Percentiles rank a stretch among this genome's conserved stretches.
Conservation (phyloP, 2,888 invertebrate genomes). For the Parelbella ahira region DNA sequence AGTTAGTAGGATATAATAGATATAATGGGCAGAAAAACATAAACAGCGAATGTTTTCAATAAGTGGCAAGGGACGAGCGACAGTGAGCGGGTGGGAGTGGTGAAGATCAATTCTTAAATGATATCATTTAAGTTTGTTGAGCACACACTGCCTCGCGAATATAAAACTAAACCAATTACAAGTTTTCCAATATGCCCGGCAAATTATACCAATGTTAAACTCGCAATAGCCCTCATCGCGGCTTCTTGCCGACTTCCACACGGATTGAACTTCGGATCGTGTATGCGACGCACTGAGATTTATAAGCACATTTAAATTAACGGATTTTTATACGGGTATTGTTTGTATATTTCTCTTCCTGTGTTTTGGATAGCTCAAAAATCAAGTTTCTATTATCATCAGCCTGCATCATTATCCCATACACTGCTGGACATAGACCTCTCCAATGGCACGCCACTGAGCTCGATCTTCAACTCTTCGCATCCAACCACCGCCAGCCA, state of each 20-base stretch:
- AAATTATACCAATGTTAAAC: constrained; percentile 70
- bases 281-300: constrained; percentile 31
- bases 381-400: too few species aligned
- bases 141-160: constrained; percentile 58
- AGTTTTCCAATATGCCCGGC: constrained; percentile 73
- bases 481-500: too few species aligned
- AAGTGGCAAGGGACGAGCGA: constrained; percentile 11
- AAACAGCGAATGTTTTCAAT: constrained; percentile 23
- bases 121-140: constrained; percentile 58
- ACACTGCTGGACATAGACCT: too few species aligned
- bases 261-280: constrained; percentile 51
- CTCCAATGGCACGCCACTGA: too few species aligned
- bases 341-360: too few species aligned
- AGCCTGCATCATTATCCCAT: too few species aligned
- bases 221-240: constrained; percentile 55
- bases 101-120: constrained; percentile 47
- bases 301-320: constrained; percentile 11
- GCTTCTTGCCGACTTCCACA: constrained; percentile 51
- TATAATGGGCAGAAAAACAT: constrained; percentile 3
- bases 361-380: too few species aligned
- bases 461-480: too few species aligned
- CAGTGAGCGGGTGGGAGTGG: constrained; percentile 15
- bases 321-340: too few species aligned
- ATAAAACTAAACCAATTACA: constrained; percentile 77
- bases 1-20: too few species aligned